Evolutionary conservation across 35 echinoderm and acorn worm genomes (phyloP).

Genomic region (Ptychodera flava): DNA sequence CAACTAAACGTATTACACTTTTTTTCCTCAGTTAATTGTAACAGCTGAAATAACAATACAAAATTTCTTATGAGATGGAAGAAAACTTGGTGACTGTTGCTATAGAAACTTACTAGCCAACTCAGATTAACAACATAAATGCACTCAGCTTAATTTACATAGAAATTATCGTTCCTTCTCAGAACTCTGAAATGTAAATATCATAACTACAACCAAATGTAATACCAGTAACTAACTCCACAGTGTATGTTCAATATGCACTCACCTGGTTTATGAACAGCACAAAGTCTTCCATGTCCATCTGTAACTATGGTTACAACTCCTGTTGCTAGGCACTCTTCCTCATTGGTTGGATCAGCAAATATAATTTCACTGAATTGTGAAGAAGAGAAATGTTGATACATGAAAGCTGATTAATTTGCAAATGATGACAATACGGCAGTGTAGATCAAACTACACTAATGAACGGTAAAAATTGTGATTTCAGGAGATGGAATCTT

Average conservation of each 20-base stretch:
- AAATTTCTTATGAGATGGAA: not conserved
- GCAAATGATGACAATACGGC: no score
- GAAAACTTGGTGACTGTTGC: not conserved
- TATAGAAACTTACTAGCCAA: not conserved
- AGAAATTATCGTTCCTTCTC: not conserved
- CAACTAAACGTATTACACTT: no score
- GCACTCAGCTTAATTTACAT: not conserved
- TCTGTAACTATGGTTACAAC: constrained; percentile 66
- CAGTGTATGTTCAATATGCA: not conserved
- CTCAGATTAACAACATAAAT: not conserved
- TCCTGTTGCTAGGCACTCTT: constrained; percentile 78
- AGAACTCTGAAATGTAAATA: not conserved
- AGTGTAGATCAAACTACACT: no score
- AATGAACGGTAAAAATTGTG: no score
- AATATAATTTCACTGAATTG: constrained; percentile 64
- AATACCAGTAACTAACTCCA: no score
- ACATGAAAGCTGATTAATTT: no score
- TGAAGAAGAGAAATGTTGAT: no score
- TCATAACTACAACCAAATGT: not conserved
- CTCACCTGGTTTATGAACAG: constrained; percentile 92
- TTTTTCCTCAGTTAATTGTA: no score
- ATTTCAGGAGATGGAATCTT: no score
- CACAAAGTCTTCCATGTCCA: constrained; percentile 50
- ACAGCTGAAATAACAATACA: no score
- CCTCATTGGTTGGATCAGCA: constrained; percentile 86